phyloP scores from a whole-genome alignment of 37 sponge, comb jelly and placozoan genomes.

The Amphimedon queenslandica region DNA sequence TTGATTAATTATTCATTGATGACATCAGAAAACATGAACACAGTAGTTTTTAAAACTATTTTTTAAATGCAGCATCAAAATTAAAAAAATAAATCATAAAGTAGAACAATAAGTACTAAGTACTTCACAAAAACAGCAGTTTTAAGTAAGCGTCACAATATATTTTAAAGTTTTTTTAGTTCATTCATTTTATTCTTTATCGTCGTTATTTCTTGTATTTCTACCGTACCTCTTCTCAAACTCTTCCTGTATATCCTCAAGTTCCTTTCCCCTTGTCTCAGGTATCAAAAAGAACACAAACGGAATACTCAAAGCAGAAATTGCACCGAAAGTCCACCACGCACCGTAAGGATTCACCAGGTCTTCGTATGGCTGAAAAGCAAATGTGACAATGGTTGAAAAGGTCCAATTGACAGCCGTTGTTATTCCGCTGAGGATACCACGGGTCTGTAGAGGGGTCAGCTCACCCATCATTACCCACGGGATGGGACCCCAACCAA shows the following conservation, averaged over 20 bases:
- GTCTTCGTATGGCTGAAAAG: neutral
- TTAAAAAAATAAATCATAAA: too few species aligned
- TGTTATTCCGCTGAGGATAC: constrained; percentile 20
- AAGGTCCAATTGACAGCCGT: constrained; percentile 15
- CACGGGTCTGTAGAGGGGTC: constrained; percentile 30
- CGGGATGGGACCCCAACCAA: constrained; percentile 62
- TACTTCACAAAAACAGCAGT: too few species aligned
- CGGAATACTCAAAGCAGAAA: constrained; percentile 14
- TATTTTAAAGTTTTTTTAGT: too few species aligned
- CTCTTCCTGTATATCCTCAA: constrained; percentile 55
- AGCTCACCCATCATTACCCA: constrained; percentile 44
- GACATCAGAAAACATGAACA: too few species aligned
- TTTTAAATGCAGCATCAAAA: too few species aligned
- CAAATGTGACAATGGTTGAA: neutral
- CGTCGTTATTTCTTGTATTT: too few species aligned
- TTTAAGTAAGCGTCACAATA: too few species aligned
- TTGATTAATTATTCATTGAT: too few species aligned
- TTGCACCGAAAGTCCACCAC: constrained; percentile 17
- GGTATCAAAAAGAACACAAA: constrained; percentile 56
- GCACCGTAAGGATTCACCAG: constrained; percentile 11
- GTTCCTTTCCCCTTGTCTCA: constrained; percentile 57
- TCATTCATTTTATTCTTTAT: too few species aligned
- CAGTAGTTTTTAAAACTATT: too few species aligned
- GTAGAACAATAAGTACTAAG: too few species aligned
- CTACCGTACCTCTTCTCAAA: constrained; percentile 16